Evolutionary conservation across 2,113 vertebrate species (phyloP).

Genomic region (Talpa occidentalis): DNA sequence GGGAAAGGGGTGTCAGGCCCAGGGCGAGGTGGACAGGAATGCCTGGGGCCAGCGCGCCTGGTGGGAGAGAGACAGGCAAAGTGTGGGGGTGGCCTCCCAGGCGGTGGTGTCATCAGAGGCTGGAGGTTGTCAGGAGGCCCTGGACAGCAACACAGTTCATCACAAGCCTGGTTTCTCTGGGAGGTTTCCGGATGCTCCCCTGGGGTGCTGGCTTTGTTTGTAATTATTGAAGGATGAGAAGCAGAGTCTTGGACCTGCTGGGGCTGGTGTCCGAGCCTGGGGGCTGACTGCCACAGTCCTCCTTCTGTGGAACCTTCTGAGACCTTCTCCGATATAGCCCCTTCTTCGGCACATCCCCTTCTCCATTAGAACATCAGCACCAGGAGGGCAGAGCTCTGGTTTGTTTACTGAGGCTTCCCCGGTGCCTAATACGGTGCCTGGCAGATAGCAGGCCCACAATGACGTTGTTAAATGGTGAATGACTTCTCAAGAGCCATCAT

Average conservation of each 20-base stretch:
- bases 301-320: background rate
- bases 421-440: background rate
- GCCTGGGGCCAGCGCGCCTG: accelerated
- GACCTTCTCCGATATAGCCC: background rate
- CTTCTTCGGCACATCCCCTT: background rate
- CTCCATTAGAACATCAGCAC: background rate
- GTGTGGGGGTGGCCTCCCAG: background rate
- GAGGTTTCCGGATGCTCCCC: background rate
- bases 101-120: background rate
- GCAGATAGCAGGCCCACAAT: accelerated
- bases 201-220: background rate
- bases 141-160: background rate
- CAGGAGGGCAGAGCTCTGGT: background rate
- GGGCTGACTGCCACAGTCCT: background rate
- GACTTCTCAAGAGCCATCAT: background rate
- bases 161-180: accelerated
- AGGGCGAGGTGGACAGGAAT: background rate
- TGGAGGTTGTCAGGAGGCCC: background rate
- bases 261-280: accelerated
- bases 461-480: background rate
- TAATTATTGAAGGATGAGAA: background rate
- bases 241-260: background rate
- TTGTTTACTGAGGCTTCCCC: background rate
- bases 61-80: background rate
- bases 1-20: background rate